These are phyloP conservation scores for Parnassius smintheus DNA, from an alignment of 2,888 invertebrate genomes.

Conservation along the genomic window DNA sequence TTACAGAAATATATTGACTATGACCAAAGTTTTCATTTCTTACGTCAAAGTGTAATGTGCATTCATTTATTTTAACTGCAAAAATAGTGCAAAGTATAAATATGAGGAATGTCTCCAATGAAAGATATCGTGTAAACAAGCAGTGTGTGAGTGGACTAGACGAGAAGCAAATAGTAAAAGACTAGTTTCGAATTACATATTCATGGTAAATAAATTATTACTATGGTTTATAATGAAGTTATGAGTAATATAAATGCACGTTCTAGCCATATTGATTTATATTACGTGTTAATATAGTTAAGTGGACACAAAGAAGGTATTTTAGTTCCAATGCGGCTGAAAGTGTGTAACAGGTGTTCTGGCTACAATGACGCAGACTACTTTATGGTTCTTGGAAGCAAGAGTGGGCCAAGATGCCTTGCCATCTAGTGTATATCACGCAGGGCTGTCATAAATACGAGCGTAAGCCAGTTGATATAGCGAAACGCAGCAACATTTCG, in stretches of 20 bases:
- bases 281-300: neutral
- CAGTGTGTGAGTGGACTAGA: slow-evolving; percentile 11
- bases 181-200: slow-evolving; percentile 44
- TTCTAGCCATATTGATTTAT: slow-evolving; percentile 17
- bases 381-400: slow-evolving; percentile 12
- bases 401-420: slow-evolving; percentile 23
- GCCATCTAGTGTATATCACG: slow-evolving; percentile 1
- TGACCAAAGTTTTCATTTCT: neutral
- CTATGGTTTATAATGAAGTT: too few relatives aligned
- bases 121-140: slow-evolving; percentile 7
- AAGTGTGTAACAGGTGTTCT: slow-evolving; percentile 20
- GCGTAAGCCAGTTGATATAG: slow-evolving; percentile 6
- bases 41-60: neutral
- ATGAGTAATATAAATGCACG: too few relatives aligned
- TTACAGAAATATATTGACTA: neutral
- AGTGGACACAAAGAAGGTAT: slow-evolving; percentile 5
- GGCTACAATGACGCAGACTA: slow-evolving; percentile 1
- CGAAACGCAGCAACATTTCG: slow-evolving; percentile 18
- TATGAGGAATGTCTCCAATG: slow-evolving; percentile 18
- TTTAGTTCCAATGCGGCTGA: slow-evolving; percentile 13
- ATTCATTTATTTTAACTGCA: slow-evolving; percentile 2
- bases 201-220: too few relatives aligned
- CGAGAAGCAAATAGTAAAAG: slow-evolving; percentile 24
- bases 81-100: slow-evolving; percentile 18
- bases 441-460: slow-evolving; percentile 19